Base-by-base conservation (phyloP, 2,797 vertebrate genomes). In the Sparidentex hasta region DNA sequence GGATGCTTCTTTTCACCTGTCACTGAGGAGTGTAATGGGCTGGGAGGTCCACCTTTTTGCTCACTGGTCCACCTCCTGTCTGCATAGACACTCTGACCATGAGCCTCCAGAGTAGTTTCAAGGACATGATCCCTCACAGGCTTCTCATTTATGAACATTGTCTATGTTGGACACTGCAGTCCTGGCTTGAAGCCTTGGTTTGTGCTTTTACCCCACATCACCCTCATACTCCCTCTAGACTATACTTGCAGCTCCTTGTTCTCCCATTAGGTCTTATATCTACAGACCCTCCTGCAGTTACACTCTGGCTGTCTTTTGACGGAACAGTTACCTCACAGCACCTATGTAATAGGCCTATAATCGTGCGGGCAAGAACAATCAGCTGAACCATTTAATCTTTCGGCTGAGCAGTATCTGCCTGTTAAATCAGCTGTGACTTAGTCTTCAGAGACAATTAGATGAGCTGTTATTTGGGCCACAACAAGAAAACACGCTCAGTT, bases 401-500 rank as follows among this genome's bases (percentile, higher is more conserved):
- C 55, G 79, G 59, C 65, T 67, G 48, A 83, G 74, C 56, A 18
- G 51, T 72, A 74, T 85, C 77, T 78, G 78, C 64, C 43, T 75
- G 86, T 65, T 89, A 84, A 87, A 86, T 84, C 74, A 78, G 66
- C 76, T 88, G 85, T 84, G 86, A 88, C 86, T 78, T 57, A 12
- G 44, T 65, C 52, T 78, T 64, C 56, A 61, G 68, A 82, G 73
- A 38, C 82, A 75, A 87, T 83, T 84, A 84, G 52, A 74, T 29
- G 47, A 77, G 58, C 43, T 75, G 56, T 62, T 84, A 33, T 72
- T 75, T 69, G 61, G 7, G 67, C 41, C 62, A 81, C 65, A 86
- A 82, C 61, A 71, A 59, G 74, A 44, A 74, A 74, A 64, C 52
- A 62, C 54, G 17, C 20, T 68, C 55, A 21, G 23, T 44, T 62